A percentile compares a stretch with the other conserved stretches of the same genome.
These are phyloP conservation scores for Andrena marginata DNA, from an alignment of 2,888 invertebrate genomes.

Conservation along the genomic window DNA sequence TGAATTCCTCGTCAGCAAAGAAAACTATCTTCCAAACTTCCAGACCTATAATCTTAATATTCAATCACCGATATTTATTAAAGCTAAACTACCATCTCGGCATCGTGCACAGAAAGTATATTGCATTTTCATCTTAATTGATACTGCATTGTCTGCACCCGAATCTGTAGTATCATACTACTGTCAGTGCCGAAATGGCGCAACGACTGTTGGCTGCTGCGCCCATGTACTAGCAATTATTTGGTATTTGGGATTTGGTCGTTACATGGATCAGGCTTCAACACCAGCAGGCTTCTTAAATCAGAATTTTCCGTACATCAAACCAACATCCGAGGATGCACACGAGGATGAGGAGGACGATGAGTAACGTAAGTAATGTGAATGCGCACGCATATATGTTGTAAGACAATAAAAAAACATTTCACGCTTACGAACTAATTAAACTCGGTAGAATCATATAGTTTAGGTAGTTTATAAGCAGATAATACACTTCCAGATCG, in stretches of 20 bases:
- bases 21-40: not conserved
- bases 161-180: not conserved
- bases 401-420: no score
- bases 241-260: not conserved
- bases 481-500: not conserved
- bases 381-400: no score
- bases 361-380: no score
- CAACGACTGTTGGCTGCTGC: no score
- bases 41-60: not conserved
- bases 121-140: constrained; percentile 3
- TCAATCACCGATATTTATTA: not conserved
- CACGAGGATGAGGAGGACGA: no score
- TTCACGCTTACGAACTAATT: no score
- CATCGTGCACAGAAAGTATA: not conserved
- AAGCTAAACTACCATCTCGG: not conserved
- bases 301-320: not conserved
- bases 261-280: not conserved
- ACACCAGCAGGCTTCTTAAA: not conserved
- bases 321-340: no score
- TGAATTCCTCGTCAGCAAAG: not conserved
- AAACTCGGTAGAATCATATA: not conserved
- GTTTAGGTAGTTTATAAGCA: not conserved
- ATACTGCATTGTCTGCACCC: not conserved
- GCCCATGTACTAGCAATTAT: not conserved
- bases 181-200: not conserved